Conservation (phyloP, 2,113 vertebrate species). For the Rostratula benghalensis region DNA sequence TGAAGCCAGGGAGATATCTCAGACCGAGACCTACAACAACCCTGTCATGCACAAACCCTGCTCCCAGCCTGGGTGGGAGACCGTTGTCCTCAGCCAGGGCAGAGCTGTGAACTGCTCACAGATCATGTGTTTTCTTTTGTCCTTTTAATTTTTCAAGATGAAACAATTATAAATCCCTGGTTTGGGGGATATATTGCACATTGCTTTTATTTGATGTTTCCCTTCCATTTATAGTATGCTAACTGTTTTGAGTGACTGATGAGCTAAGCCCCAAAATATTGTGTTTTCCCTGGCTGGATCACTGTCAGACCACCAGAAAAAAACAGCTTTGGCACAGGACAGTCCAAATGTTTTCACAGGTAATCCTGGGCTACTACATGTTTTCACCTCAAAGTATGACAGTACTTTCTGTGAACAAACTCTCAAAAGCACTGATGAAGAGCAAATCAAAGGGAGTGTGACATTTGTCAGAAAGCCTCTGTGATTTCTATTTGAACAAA, state of each 20-base stretch:
- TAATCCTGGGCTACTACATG: not conserved
- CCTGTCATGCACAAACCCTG: fast-evolving
- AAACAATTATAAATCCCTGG: not conserved
- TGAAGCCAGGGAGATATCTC: not conserved
- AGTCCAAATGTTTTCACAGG: not conserved
- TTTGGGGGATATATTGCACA: not conserved
- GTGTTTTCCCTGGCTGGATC: not conserved
- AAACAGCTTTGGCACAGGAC: not conserved
- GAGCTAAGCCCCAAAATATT: not conserved
- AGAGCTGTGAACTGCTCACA: not conserved
- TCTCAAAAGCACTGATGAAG: not conserved
- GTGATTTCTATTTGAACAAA: slow-evolving; percentile 52
- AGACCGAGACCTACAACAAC: not conserved
- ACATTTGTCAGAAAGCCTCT: not conserved
- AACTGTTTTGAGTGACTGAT: not conserved
- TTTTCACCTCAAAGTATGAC: not conserved
- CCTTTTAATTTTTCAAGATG: not conserved
- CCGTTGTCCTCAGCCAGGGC: not conserved
- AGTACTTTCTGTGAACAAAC: not conserved
- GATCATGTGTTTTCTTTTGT: not conserved
- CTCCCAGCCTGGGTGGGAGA: not conserved
- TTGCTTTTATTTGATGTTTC: not conserved
- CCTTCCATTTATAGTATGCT: not conserved
- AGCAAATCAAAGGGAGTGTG: slow-evolving; percentile 16
- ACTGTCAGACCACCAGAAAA: not conserved